Conservation (phyloP, 2,888 invertebrate species). For the Chalcosyrphus nemorum region DNA sequence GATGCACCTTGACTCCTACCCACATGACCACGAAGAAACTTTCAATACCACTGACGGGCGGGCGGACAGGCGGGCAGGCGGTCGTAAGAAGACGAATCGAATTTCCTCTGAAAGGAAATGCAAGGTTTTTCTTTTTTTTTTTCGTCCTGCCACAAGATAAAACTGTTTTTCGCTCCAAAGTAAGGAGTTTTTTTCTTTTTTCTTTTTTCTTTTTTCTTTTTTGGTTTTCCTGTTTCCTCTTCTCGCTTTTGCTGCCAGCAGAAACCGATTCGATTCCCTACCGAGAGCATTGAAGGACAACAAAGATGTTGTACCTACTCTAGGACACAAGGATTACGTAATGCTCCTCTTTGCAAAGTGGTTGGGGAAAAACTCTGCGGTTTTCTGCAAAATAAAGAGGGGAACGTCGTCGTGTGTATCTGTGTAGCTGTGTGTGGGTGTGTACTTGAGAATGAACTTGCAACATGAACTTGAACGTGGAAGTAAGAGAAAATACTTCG, state of each 20-base stretch:
- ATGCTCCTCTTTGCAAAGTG: conserved; percentile 52
- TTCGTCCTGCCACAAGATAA: conserved; percentile 39
- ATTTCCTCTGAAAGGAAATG: conserved; percentile 65
- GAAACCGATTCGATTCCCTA: conserved; percentile 15
- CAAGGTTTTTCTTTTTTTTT: conserved; percentile 41
- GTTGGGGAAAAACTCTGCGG: conserved; percentile 48
- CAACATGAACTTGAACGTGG: conserved; percentile 70
- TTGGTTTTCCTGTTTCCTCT: conserved; percentile 44
- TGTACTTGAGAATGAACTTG: conserved; percentile 65
- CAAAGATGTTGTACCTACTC: conserved; percentile 24
- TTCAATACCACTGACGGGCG: conserved; percentile 53
- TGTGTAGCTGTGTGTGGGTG: too few species aligned
- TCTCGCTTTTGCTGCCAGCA: conserved; percentile 29
- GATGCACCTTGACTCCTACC: conserved; percentile 53
- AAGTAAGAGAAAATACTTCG: background rate
- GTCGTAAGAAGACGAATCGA: conserved; percentile 67
- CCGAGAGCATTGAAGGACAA: conserved; percentile 47
- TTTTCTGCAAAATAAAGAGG: conserved; percentile 54
- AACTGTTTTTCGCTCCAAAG: conserved; percentile 36
- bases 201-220: conserved; percentile 16
- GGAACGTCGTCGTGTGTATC: background rate
- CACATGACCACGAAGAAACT: conserved; percentile 54
- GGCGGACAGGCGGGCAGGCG: too few species aligned
- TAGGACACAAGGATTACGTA: conserved; percentile 62
- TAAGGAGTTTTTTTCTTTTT: conserved; percentile 33